Evolutionary conservation across 2,113 vertebrate genomes (phyloP).

Genomic region (Hemicordylus capensis): DNA sequence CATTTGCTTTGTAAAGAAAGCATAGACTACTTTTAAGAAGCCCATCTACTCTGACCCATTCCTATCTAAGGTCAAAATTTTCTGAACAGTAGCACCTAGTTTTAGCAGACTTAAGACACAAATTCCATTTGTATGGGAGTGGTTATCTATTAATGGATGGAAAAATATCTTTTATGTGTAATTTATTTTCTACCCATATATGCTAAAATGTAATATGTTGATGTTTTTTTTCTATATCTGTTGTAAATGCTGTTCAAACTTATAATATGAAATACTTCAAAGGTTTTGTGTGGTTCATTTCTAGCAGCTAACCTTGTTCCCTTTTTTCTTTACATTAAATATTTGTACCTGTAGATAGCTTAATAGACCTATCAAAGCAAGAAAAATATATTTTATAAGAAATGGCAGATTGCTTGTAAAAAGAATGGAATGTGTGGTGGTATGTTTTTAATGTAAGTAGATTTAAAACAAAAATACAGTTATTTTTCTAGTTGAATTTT

Average conservation of each 20-base stretch:
- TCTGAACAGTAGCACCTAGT: neutral
- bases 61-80: neutral
- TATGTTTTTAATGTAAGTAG: neutral
- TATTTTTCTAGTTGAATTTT: neutral
- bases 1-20: neutral
- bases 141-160: conserved; percentile 22
- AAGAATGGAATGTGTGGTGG: neutral
- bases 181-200: conserved; percentile 17
- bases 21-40: neutral
- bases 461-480: neutral
- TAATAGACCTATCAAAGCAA: neutral
- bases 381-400: neutral
- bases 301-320: neutral
- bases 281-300: neutral
- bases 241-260: neutral
- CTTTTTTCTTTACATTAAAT: neutral
- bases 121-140: conserved; percentile 34
- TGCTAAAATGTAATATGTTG: neutral
- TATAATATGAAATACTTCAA: neutral
- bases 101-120: conserved; percentile 5
- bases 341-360: neutral
- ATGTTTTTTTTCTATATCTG: conserved; percentile 7
- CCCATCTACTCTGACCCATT: neutral
- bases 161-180: conserved; percentile 7
- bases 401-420: neutral